phyloP scores from a whole-genome alignment of 2,888 invertebrate species.

The Amphimallon solstitiale region DNA sequence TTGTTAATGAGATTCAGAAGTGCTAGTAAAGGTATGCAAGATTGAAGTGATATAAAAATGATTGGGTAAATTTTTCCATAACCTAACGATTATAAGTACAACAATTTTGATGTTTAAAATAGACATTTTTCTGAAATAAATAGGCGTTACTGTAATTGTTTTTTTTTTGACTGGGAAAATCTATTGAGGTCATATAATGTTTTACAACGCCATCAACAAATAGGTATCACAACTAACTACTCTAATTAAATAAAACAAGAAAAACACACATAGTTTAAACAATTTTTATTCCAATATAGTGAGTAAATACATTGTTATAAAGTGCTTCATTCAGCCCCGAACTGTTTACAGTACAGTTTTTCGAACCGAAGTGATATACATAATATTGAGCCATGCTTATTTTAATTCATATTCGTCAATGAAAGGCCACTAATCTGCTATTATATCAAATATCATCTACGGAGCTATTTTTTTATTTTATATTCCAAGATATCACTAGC shows the following conservation, averaged over 20 bases:
- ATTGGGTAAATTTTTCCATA: too few species aligned
- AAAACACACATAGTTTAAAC: slow-evolving; percentile 46
- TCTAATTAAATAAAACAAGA: background rate
- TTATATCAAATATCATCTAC: slow-evolving; percentile 53
- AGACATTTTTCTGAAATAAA: too few species aligned
- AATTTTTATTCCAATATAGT: slow-evolving; percentile 52
- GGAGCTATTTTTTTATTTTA: slow-evolving; percentile 47
- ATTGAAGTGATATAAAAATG: too few species aligned
- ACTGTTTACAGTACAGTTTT: slow-evolving; percentile 46
- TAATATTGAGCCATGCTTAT: slow-evolving; percentile 56
- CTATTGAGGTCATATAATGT: too few species aligned
- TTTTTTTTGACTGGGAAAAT: too few species aligned
- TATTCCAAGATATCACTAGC: slow-evolving; percentile 58
- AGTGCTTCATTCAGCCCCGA: slow-evolving; percentile 45
- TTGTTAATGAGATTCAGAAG: too few species aligned
- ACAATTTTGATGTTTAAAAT: too few species aligned
- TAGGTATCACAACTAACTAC: too few species aligned
- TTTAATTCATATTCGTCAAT: slow-evolving; percentile 51
- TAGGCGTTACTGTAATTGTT: too few species aligned
- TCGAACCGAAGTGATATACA: slow-evolving; percentile 49
- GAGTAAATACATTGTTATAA: slow-evolving; percentile 50
- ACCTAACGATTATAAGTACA: too few species aligned
- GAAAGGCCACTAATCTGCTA: slow-evolving; percentile 59
- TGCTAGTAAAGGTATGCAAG: too few species aligned
- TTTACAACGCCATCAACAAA: background rate